Evolutionary conservation across 1,140 invertebrate species (phyloP).

Genomic region (Heliothis virescens): DNA sequence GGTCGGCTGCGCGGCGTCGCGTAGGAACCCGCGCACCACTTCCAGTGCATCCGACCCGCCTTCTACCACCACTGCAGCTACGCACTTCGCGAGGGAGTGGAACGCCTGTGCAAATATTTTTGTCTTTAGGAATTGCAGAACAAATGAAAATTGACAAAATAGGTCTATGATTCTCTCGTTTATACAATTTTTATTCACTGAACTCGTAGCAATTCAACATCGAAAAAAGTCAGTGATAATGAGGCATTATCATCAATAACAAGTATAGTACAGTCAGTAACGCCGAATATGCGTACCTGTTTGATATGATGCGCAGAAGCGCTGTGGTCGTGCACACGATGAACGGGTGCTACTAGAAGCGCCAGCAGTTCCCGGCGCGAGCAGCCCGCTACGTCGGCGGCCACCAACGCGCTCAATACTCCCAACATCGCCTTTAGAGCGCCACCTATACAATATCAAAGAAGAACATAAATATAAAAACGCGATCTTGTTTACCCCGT

Average conservation of each 20-base stretch:
- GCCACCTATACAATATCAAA: conserved; percentile 86
- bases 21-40: conserved; percentile 95
- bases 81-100: conserved; percentile 97
- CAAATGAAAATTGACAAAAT: neutral
- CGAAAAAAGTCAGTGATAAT: no score
- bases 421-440: conserved; percentile 96
- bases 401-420: conserved; percentile 96
- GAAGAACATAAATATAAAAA: no score
- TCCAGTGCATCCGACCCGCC: conserved; percentile 91
- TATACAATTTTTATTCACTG: no score
- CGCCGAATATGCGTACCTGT: conserved; percentile 58
- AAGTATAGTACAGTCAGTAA: no score
- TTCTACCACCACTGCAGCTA: conserved; percentile 95
- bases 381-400: conserved; percentile 92
- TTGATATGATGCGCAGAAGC: conserved; percentile 82
- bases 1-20: conserved; percentile 91
- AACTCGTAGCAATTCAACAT: no score
- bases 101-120: conserved; percentile 88
- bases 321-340: conserved; percentile 74
- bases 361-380: conserved; percentile 93
- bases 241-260: no score
- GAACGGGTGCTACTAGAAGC: conserved; percentile 89
- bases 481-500: no score
- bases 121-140: no score
- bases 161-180: no score